Conservation (phyloP, 1,140 invertebrate genomes). For the Neodiprion fabricii region DNA sequence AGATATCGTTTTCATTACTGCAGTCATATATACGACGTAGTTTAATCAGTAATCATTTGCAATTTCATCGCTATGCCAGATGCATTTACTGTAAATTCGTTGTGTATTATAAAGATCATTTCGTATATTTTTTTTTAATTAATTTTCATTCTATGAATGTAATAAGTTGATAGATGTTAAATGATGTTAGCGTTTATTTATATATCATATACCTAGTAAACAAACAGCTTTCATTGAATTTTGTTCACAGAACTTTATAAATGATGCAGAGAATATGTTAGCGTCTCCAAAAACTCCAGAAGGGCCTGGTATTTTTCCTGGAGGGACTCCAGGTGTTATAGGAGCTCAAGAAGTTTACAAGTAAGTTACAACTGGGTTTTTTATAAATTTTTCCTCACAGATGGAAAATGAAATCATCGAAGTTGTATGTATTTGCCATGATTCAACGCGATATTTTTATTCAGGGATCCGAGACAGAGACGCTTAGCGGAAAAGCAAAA, state of each 20-base stretch:
- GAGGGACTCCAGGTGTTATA: slow-evolving; percentile 88
- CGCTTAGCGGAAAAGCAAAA: slow-evolving; percentile 81
- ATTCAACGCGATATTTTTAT: slow-evolving; percentile 24
- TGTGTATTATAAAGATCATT: background rate
- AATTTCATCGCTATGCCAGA: no score
- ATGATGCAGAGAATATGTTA: slow-evolving; percentile 78
- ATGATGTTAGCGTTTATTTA: background rate
- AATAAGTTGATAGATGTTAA: background rate
- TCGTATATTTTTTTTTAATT: no score
- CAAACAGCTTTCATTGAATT: slow-evolving; percentile 13
- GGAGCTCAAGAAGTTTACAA: slow-evolving; percentile 93
- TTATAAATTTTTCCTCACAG: background rate
- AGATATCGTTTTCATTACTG: background rate
- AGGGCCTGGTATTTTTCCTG: slow-evolving; percentile 61
- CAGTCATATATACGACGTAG: background rate
- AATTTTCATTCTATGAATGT: no score
- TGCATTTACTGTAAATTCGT: background rate
- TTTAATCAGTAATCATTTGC: background rate
- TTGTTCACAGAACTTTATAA: slow-evolving; percentile 76
- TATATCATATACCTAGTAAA: background rate
- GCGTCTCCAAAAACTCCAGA: slow-evolving; percentile 76
- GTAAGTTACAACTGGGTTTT: slow-evolving; percentile 54
- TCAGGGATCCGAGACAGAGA: slow-evolving; percentile 82
- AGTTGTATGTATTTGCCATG: background rate
- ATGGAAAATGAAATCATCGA: slow-evolving; percentile 2